Evolutionary conservation across 1,140 invertebrate species (phyloP), one percentile per base, ranked within the genome.

Genomic region (Trichonephila clavipes): DNA sequence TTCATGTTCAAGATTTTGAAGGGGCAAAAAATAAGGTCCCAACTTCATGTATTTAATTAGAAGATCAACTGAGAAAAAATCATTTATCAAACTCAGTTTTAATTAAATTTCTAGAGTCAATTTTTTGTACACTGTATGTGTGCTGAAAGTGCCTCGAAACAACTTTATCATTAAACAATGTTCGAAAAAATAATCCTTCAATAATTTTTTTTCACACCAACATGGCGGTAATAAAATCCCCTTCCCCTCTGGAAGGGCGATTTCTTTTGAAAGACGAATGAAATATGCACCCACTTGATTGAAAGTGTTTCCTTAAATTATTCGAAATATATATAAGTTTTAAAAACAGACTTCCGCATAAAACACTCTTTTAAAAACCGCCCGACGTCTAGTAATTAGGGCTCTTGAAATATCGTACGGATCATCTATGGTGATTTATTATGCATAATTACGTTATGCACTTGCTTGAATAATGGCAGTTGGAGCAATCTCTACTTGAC

Each of bases 361-460:
- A 87, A 87, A 88, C 24, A 81, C 51, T 81, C 85, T 58, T 85
- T 92, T 92, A 92, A 92, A 92, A 92, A 85, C 28, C 81, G 19
- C 51, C n/a, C 90, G 90, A 66, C 40, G 77, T 92, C 21, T 59
- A 92, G 81, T 92, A 92, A 92, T 92, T 92, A 92, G 90, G 90
- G 58, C 12, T 34, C 72, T 66, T 66, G 40, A 92, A 83, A 85
- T 85, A 92, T 85, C 77, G 81, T 85, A 83, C 69, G 77, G 59
- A 82, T 92, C 81, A 85, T 92, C 90, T 64, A n/a, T 58, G 62
- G 90, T 92, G 90, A 92, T 92, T 92, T 83, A 92, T 92, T 92
- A 85, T 58, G 28, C 90, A 92, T 92, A 92, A 92, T 92, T 92
- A 85, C 90, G 90, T 92, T 92, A 92, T 92, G 90, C 82, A 81